Conservation (phyloP, 2,797 vertebrate genomes). For the Aldrovandia affinis region DNA sequence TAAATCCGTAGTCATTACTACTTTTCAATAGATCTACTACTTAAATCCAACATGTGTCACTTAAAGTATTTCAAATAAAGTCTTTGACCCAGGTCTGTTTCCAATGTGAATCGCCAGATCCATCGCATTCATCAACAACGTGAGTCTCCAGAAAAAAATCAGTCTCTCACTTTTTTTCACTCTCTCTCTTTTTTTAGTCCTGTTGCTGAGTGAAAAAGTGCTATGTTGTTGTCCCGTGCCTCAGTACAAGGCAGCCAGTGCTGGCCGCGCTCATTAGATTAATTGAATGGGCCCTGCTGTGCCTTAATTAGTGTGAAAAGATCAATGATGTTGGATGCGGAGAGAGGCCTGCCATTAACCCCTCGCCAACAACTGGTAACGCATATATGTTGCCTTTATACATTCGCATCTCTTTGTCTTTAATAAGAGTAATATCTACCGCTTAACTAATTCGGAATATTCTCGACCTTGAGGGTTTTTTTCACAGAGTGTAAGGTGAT, state of each 20-base stretch:
- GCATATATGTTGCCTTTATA: neutral
- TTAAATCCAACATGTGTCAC: neutral
- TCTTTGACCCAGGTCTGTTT: neutral
- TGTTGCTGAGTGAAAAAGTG: constrained; percentile 11
- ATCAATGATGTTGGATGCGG: constrained; percentile 68
- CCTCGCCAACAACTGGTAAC: constrained; percentile 41
- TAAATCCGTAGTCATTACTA: neutral
- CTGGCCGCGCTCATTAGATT: constrained; percentile 68
- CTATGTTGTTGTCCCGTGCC: neutral
- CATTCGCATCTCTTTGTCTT: neutral
- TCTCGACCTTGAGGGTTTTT: neutral
- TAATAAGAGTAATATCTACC: neutral
- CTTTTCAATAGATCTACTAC: neutral
- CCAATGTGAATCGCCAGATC: neutral
- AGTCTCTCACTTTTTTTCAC: neutral
- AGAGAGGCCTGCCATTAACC: constrained; percentile 62
- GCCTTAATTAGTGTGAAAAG: constrained; percentile 76
- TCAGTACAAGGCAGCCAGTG: constrained; percentile 46
- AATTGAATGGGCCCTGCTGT: constrained; percentile 72
- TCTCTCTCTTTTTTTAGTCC: neutral
- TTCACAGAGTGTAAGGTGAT: neutral
- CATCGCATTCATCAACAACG: neutral
- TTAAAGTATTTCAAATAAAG: too few relatives aligned
- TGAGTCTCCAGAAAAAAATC: neutral
- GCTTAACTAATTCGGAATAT: constrained; percentile 14